Conservation (phyloP, 2,113 vertebrate genomes). For the Circaetus gallicus region DNA sequence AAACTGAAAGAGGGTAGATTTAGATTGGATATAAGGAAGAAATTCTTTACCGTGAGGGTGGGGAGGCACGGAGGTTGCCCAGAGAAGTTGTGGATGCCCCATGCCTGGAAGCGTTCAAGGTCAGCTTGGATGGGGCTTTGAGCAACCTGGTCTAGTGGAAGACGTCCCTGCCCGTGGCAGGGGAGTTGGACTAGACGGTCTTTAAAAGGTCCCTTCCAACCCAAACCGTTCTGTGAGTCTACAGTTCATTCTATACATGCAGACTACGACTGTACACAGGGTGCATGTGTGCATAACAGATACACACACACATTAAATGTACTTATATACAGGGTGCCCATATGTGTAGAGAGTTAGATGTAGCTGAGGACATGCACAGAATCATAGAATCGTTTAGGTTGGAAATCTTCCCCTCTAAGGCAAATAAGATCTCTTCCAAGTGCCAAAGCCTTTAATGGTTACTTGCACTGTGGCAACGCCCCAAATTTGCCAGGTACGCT, state of each 20-base stretch:
- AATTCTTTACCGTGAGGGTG: not conserved
- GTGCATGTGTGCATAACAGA: fast-evolving
- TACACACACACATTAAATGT: fast-evolving
- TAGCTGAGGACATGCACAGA: not conserved
- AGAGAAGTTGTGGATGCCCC: not conserved
- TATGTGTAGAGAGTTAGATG: fast-evolving
- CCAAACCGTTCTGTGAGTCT: not conserved
- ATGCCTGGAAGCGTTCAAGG: not conserved
- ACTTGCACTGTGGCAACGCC: not conserved
- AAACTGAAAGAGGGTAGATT: not conserved
- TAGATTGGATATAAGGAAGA: not conserved
- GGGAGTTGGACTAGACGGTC: fast-evolving
- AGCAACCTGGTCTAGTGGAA: not conserved
- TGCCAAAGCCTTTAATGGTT: not conserved
- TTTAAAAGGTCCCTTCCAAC: not conserved
- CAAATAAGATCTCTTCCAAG: not conserved
- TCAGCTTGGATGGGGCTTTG: not conserved
- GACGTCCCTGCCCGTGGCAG: not conserved
- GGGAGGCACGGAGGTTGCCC: fast-evolving
- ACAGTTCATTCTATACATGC: fast-evolving
- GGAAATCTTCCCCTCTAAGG: not conserved
- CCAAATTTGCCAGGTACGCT: not conserved
- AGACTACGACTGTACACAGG: fast-evolving
- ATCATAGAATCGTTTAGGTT: fast-evolving
- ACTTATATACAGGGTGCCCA: fast-evolving